These are phyloP conservation scores for Uropetala carovei DNA, from an alignment of 2,888 invertebrate genomes.

Conservation along the genomic window DNA sequence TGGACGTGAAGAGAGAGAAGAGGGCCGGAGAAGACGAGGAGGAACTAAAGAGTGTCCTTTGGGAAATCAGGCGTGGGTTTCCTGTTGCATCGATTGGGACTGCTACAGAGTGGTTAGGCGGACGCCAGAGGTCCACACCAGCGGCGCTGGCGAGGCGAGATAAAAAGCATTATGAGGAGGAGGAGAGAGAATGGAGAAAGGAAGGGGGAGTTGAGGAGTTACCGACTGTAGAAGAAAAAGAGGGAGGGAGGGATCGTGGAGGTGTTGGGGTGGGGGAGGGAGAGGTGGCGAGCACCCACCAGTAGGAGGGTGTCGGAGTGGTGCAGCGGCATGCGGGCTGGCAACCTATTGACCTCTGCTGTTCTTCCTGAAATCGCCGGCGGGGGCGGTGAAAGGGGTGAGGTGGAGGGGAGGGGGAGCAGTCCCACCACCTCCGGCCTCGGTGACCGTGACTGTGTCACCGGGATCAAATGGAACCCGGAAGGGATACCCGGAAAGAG, in stretches of 20 bases:
- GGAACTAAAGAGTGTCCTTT: neutral
- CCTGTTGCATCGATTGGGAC: conserved; percentile 29
- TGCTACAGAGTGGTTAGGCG: neutral
- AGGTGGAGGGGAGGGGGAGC: neutral
- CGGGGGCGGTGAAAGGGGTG: neutral
- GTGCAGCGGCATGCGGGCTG: neutral
- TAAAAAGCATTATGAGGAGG: neutral
- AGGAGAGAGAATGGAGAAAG: neutral
- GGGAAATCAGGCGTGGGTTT: conserved; percentile 26
- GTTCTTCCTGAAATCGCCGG: neutral
- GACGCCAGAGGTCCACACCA: neutral
- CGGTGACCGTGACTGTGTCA: conserved; percentile 13
- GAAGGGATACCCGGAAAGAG: neutral
- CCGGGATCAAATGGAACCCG: neutral
- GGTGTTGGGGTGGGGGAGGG: neutral
- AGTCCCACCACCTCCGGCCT: neutral
- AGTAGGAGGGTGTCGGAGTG: neutral
- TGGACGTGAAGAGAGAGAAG: neutral
- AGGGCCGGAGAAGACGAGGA: neutral
- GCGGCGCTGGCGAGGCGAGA: neutral
- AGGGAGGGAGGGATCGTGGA: neutral
- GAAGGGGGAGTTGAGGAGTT: neutral
- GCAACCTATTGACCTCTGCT: neutral
- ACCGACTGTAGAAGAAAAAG: neutral
- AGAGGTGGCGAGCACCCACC: neutral